phyloP scores from a whole-genome alignment of 2,797 vertebrate species.

The Capromys pilorides region DNA sequence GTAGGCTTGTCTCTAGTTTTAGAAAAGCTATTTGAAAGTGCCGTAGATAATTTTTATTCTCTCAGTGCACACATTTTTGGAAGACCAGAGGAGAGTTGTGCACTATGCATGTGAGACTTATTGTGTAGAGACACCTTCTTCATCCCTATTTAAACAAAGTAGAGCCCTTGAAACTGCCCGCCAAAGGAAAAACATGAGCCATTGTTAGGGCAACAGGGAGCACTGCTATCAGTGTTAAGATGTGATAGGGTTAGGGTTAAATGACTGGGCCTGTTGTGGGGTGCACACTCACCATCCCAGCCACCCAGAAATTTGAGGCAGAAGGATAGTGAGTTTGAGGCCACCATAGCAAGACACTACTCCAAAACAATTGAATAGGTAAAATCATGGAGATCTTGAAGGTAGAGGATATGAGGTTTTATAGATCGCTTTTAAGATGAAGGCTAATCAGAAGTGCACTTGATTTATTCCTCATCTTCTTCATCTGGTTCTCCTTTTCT shows the following conservation, averaged over 20 bases:
- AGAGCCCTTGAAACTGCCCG: not conserved
- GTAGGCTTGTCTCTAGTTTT: conserved; percentile 8
- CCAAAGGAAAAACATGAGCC: not conserved
- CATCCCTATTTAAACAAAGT: not conserved
- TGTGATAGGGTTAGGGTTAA: not conserved
- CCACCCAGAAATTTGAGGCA: not conserved
- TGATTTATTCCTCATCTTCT: not conserved
- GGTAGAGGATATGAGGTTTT: not conserved
- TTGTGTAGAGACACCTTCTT: not conserved
- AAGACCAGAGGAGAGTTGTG: not conserved
- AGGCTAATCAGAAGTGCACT: not conserved
- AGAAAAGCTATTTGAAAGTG: conserved; percentile 23
- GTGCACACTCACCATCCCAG: not conserved
- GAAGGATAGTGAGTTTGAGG: not conserved
- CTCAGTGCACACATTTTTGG: not conserved
- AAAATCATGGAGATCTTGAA: not conserved
- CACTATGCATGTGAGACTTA: not conserved
- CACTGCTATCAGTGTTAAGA: not conserved
- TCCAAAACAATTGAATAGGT: not conserved
- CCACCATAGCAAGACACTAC: not conserved
- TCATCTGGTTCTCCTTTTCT: not conserved
- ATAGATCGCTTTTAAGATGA: not conserved
- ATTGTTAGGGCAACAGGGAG: not conserved
- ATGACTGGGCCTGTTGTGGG: not conserved
- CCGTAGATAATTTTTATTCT: not conserved